Evolutionary conservation across 1,140 invertebrate species (phyloP).

Genomic region (Drosophila murphyi): DNA sequence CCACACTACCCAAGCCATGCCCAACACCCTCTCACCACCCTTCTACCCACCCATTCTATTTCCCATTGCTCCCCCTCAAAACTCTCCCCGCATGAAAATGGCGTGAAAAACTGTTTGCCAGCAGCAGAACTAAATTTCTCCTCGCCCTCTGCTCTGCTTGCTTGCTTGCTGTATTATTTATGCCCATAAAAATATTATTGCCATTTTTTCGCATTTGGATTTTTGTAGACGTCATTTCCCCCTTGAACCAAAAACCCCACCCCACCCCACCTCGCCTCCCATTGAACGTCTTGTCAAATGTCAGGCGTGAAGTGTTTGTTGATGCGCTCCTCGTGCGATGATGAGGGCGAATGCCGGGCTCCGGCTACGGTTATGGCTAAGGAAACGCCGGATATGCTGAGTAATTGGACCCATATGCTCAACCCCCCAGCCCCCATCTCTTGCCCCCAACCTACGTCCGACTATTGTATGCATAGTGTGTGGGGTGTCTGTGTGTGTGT

Average conservation of each 20-base stretch:
- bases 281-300: slow-evolving; percentile 71
- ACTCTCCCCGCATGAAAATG: slow-evolving; percentile 54
- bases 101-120: slow-evolving; percentile 69
- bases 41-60: not conserved
- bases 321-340: slow-evolving; percentile 58
- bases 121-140: no score
- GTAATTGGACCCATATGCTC: slow-evolving; percentile 82
- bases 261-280: slow-evolving; percentile 1
- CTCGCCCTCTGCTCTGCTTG: not conserved
- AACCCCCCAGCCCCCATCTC: not conserved
- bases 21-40: no score
- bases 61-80: slow-evolving; percentile 1
- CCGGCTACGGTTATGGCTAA: slow-evolving; percentile 9
- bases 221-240: slow-evolving; percentile 54
- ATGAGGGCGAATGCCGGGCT: slow-evolving; percentile 10
- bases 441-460: no score
- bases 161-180: slow-evolving; percentile 69
- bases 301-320: slow-evolving; percentile 83
- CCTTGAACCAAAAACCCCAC: not conserved
- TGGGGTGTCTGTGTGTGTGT: not conserved
- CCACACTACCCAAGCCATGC: not conserved
- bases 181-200: slow-evolving; percentile 83
- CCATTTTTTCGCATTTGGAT: slow-evolving; percentile 82
- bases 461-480: not conserved
- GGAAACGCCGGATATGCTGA: slow-evolving; percentile 70